Evolutionary conservation across 1,140 invertebrate species (phyloP).

Genomic region (Saccostrea glomerata): DNA sequence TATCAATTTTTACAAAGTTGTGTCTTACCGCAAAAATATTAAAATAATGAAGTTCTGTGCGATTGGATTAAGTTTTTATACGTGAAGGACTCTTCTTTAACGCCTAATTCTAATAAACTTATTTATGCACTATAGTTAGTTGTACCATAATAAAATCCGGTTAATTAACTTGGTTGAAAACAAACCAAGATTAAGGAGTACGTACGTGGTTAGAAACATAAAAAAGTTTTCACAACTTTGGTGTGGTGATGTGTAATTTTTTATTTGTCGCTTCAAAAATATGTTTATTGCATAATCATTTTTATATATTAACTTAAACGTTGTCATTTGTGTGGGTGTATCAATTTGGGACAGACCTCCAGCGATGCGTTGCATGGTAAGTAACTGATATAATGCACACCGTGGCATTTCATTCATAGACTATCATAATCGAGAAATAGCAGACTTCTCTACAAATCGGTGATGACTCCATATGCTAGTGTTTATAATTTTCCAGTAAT

Average conservation of each 20-base stretch:
- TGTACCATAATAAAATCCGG: too few species aligned
- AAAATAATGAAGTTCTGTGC: too few species aligned
- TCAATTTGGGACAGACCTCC: background rate
- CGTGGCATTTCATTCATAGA: constrained; percentile 9
- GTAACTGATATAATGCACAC: background rate
- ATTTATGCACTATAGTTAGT: too few species aligned
- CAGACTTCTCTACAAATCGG: background rate
- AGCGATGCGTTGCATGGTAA: background rate
- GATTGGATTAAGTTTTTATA: too few species aligned
- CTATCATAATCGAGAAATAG: background rate
- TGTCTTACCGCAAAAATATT: too few species aligned
- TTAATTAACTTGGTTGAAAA: background rate
- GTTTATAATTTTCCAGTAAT: background rate
- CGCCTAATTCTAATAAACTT: too few species aligned
- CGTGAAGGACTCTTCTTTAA: too few species aligned
- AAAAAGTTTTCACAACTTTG: background rate
- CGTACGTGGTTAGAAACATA: background rate
- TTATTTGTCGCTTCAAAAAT: too few species aligned
- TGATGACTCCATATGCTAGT: background rate
- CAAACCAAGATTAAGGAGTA: constrained; percentile 20
- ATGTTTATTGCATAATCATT: too few species aligned
- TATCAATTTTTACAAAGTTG: too few species aligned
- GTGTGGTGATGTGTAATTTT: background rate
- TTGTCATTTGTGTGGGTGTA: constrained; percentile 22
- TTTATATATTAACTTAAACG: background rate